Evolutionary conservation across 2,797 vertebrate genomes (phyloP), one percentile per base, ranked within the genome.

Genomic region (Tinamus major): DNA sequence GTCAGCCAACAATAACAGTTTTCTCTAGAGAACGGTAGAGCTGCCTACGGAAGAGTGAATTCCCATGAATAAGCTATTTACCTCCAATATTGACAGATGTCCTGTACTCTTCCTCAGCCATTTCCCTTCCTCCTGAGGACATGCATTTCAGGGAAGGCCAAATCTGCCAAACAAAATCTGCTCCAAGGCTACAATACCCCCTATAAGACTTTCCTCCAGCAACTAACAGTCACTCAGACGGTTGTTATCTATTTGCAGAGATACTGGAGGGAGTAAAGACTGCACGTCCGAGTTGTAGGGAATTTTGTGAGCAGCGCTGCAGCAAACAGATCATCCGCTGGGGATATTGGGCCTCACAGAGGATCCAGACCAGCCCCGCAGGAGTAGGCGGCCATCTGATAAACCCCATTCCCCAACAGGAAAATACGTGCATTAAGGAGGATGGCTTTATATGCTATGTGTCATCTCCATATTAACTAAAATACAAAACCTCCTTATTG

Each of bases 311-410:
- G n/a, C 15, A 53, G 13, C 3, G 27, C 49, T 26, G 10, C 35
- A 81, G 56, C 17, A n/a, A 69, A 55, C 19, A 58, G 19, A 13
- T 35, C 58, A 42, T n/a, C 56, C 62, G 14, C 8, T 18, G 24
- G 5, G 9, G 14, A 4, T 44, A 33, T 41, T 13, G 2, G 9
- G 16, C 0, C 6, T 19, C 1, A 27, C 1, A 5, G 35, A 70
- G 61, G 31, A 4, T 4, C 7, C 0, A 65, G 44, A 26, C 19
- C 53, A 19, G 33, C 23, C 29, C 3, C 37, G 3, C 29, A 65
- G 63, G 2, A 27, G 33, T 2, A 48, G 18, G 27, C 10, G 35
- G 39, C 51, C 12, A 3, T 35, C 74, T 35, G 15, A 75, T 71
- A 56, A 85, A 70, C 35, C 72, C 64, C 1, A 33, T 64, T 85